Percentiles rank a stretch among this genome's conserved stretches.
These are phyloP conservation scores for Brachycybe producta DNA, from an alignment of 2,888 invertebrate genomes.

Conservation along the genomic window DNA sequence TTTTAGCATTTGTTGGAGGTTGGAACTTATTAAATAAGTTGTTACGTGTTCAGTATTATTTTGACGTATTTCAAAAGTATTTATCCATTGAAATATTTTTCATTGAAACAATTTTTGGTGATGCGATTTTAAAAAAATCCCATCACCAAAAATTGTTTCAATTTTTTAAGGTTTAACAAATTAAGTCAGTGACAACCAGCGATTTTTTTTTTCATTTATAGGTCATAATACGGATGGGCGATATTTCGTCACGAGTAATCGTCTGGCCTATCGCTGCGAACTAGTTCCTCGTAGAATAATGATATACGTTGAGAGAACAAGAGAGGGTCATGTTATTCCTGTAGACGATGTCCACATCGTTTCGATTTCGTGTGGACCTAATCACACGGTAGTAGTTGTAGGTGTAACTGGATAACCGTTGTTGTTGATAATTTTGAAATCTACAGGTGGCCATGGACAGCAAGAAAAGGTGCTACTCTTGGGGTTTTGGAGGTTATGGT, in stretches of 20 bases:
- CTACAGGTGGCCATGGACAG: conserved; percentile 76
- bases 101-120: too few species aligned
- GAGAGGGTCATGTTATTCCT: conserved; percentile 70
- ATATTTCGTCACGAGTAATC: conserved; percentile 79
- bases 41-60: too few species aligned
- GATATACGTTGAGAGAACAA: conserved; percentile 68
- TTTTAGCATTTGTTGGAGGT: too few species aligned
- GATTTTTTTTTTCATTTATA: too few species aligned
- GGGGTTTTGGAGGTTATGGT: conserved; percentile 94
- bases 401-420: neutral
- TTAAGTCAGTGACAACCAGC: too few species aligned
- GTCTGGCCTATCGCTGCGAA: conserved; percentile 74
- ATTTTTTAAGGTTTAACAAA: too few species aligned
- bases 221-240: conserved; percentile 91
- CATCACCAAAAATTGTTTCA: too few species aligned
- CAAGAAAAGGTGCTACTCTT: conserved; percentile 75
- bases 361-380: conserved; percentile 79
- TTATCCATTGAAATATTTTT: too few species aligned
- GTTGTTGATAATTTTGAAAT: conserved; percentile 5
- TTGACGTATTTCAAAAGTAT: too few species aligned
- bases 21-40: too few species aligned
- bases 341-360: conserved; percentile 69
- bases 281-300: conserved; percentile 69
- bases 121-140: too few species aligned
- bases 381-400: conserved; percentile 59